A percentile compares a stretch with the other conserved stretches of the same genome.
phyloP scores from a whole-genome alignment of 2,797 vertebrate genomes.

The Ctenochaetus hawaiiensis region DNA sequence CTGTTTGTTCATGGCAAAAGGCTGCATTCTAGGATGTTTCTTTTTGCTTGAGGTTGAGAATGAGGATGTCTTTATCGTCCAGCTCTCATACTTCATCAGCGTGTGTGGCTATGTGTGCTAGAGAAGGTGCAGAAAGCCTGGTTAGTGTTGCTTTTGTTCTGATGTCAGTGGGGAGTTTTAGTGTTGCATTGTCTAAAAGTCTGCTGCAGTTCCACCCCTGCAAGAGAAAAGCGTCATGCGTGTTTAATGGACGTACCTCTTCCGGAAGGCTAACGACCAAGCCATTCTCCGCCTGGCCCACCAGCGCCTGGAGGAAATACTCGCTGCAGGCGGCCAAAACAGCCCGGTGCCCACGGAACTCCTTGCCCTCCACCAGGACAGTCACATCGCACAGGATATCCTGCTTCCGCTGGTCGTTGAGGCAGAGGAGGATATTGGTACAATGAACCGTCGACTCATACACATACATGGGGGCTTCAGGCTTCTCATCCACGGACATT shows the following conservation, averaged over 20 bases:
- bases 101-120: background rate
- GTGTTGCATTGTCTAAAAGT: constrained; percentile 24
- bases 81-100: background rate
- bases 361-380: constrained; percentile 97
- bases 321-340: constrained; percentile 99
- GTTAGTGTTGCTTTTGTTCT: constrained; percentile 9
- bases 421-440: constrained; percentile 99
- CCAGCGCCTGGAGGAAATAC: constrained; percentile 97
- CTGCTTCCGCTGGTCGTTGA: constrained; percentile 99
- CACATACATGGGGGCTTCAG: constrained; percentile 99
- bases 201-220: constrained; percentile 15
- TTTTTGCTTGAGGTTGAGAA: background rate
- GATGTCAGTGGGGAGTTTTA: constrained; percentile 2
- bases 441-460: constrained; percentile 99
- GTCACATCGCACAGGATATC: constrained; percentile 99
- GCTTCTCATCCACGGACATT: constrained; percentile 99
- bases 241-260: constrained; percentile 88
- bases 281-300: constrained; percentile 95
- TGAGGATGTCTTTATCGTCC: background rate
- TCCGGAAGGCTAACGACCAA: constrained; percentile 96
- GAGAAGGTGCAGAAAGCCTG: background rate
- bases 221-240: background rate
- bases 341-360: constrained; percentile 97
- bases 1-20: background rate
- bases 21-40: background rate